Percentiles rank a stretch among this genome's conserved stretches.
phyloP scores from a whole-genome alignment of 2,797 vertebrate genomes.

The Pipistrellus kuhlii region DNA sequence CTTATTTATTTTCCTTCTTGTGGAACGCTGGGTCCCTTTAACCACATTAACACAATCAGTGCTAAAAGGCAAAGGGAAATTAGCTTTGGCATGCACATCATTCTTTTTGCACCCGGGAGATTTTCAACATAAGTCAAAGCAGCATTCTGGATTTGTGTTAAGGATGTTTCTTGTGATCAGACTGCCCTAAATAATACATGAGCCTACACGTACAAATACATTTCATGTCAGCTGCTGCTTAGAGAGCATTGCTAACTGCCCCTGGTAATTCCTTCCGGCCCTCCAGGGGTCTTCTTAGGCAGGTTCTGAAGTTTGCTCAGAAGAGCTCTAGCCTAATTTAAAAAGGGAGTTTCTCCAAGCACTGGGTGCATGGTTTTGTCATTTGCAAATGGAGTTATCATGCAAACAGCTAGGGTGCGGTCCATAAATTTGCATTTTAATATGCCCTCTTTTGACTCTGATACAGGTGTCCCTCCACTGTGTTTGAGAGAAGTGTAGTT shows the following conservation, averaged over 20 bases:
- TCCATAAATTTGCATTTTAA: conserved; percentile 13
- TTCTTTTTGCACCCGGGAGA: conserved; percentile 80
- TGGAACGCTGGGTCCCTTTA: conserved; percentile 73
- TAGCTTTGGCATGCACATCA: conserved; percentile 76
- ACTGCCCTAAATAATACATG: conserved; percentile 86
- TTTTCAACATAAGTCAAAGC: conserved; percentile 75
- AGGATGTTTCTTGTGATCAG: conserved; percentile 80
- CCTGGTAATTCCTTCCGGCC: not conserved
- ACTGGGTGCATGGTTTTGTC: conserved; percentile 67
- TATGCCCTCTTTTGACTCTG: not conserved
- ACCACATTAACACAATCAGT: conserved; percentile 78
- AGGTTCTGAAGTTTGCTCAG: conserved; percentile 76
- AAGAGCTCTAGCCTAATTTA: conserved; percentile 73
- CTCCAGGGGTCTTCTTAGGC: conserved; percentile 74
- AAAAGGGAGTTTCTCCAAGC: conserved; percentile 66
- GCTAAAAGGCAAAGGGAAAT: conserved; percentile 80
- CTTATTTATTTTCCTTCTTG: conserved; percentile 83
- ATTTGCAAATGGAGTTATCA: conserved; percentile 56
- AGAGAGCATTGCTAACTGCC: conserved; percentile 73
- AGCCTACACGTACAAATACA: conserved; percentile 79
- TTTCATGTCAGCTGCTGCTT: conserved; percentile 80
- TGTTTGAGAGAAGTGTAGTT: not conserved
- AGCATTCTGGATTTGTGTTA: conserved; percentile 80
- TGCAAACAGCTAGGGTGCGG: conserved; percentile 40
- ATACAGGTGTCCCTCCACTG: not conserved